Conservation (phyloP, 2,113 vertebrate genomes). For the Antechinus flavipes region DNA sequence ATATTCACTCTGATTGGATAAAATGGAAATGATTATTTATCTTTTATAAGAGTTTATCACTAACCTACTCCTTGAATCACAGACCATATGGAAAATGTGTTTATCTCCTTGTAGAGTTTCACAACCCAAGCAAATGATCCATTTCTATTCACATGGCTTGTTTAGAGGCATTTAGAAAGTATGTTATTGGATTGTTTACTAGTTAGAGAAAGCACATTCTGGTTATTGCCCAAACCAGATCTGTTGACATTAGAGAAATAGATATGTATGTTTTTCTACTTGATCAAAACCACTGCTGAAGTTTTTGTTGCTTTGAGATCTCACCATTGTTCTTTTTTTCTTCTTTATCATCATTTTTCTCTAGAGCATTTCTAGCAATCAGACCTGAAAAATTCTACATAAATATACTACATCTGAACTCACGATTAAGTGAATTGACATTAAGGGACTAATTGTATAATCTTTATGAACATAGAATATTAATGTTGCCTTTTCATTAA, state of each 20-base stretch:
- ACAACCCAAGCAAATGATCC: slow-evolving; percentile 15
- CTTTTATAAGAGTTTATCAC: slow-evolving; percentile 47
- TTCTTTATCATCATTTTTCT: slow-evolving; percentile 37
- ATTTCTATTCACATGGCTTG: slow-evolving; percentile 36
- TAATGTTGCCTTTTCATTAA: slow-evolving; percentile 55
- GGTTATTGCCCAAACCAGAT: background rate
- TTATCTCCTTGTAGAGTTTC: slow-evolving; percentile 45
- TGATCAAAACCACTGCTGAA: slow-evolving; percentile 5
- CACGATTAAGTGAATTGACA: slow-evolving; percentile 39
- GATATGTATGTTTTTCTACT: slow-evolving; percentile 26
- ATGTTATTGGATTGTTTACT: slow-evolving; percentile 36
- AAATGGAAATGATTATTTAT: slow-evolving; percentile 53
- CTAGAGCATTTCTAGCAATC: slow-evolving; percentile 26
- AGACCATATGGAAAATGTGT: slow-evolving; percentile 59
- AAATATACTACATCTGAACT: background rate
- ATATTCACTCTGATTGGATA: slow-evolving; percentile 41
- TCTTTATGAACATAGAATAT: slow-evolving; percentile 67
- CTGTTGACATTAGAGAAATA: slow-evolving; percentile 30
- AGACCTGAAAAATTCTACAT: slow-evolving; percentile 26
- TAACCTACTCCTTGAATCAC: slow-evolving; percentile 34
- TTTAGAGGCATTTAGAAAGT: slow-evolving; percentile 58
- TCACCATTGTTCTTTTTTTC: slow-evolving; percentile 23
- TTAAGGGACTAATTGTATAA: slow-evolving; percentile 53
- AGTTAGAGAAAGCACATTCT: slow-evolving; percentile 45
- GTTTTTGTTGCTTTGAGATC: slow-evolving; percentile 22